Evolutionary conservation across 2,888 invertebrate genomes (phyloP).

Genomic region (Acronicta alni): DNA sequence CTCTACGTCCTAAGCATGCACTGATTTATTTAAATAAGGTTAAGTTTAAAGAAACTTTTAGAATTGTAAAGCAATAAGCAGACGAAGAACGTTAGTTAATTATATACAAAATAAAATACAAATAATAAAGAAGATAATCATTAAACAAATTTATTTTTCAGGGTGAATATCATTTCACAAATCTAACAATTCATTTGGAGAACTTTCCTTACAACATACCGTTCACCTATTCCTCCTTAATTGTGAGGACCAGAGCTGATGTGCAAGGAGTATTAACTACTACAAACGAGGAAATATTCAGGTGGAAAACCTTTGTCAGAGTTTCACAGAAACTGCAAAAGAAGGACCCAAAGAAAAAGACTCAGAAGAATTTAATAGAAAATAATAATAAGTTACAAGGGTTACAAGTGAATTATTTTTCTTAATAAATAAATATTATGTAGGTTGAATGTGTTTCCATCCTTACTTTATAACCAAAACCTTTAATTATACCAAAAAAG

Average conservation of each 20-base stretch:
- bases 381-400: constrained; percentile 1
- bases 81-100: too few relatives aligned
- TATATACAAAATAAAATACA: too few relatives aligned
- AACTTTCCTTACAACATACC: constrained; percentile 54
- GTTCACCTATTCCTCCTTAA: constrained; percentile 53
- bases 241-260: constrained; percentile 50
- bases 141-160: constrained; percentile 20
- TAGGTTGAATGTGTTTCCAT: too few relatives aligned
- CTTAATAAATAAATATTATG: not conserved
- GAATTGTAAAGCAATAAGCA: too few relatives aligned
- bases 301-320: constrained; percentile 47
- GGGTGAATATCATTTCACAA: constrained; percentile 52
- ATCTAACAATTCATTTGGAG: constrained; percentile 50
- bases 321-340: constrained; percentile 48
- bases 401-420: not conserved
- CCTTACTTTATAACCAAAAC: too few relatives aligned
- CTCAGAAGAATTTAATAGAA: not conserved
- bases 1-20: too few relatives aligned
- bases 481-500: too few relatives aligned
- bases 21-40: too few relatives aligned
- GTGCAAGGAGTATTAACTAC: constrained; percentile 43
- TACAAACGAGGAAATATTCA: constrained; percentile 46
- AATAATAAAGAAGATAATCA: constrained; percentile 22
- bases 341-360: constrained; percentile 22
- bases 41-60: too few relatives aligned